Percentiles rank a stretch among this genome's conserved stretches.
These are phyloP conservation scores for Phenganax marumi DNA, from an alignment of 92 coral and sea anemone genomes.

Conservation along the genomic window DNA sequence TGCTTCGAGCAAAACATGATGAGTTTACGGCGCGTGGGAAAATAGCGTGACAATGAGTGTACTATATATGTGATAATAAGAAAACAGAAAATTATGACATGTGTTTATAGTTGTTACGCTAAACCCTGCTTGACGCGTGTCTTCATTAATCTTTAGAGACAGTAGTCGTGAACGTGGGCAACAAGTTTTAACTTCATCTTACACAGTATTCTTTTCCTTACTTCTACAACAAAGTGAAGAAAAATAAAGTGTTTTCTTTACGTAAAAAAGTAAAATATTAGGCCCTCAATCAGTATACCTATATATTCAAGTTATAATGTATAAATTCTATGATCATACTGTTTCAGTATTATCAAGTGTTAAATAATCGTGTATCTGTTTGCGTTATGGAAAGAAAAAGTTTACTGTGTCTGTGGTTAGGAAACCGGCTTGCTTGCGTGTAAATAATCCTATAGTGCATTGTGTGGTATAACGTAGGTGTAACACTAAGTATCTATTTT, in stretches of 20 bases:
- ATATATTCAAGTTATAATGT: neutral
- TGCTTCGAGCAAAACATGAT: neutral
- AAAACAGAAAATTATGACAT: neutral
- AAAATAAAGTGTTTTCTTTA: no score
- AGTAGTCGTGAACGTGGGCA: neutral
- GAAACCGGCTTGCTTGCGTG: neutral
- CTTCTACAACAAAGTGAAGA: no score
- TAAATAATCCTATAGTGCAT: constrained; percentile 10
- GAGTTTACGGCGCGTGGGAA: neutral
- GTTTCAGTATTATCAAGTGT: neutral
- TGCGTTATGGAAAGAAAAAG: neutral
- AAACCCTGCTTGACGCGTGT: neutral
- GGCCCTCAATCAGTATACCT: neutral
- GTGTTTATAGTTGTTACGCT: neutral
- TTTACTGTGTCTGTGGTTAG: constrained; percentile 14
- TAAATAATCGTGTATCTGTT: neutral
- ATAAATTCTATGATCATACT: neutral
- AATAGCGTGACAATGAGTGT: neutral
- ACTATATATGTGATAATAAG: neutral
- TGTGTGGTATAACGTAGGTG: constrained; percentile 34
- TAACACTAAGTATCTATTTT: constrained; percentile 12
- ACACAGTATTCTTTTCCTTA: no score
- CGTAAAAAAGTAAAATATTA: no score
- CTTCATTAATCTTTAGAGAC: constrained; percentile 15
- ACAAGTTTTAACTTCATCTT: no score